These are phyloP conservation scores for Cheilosia variabilis DNA, from an alignment of 2,888 invertebrate species.

Conservation along the genomic window DNA sequence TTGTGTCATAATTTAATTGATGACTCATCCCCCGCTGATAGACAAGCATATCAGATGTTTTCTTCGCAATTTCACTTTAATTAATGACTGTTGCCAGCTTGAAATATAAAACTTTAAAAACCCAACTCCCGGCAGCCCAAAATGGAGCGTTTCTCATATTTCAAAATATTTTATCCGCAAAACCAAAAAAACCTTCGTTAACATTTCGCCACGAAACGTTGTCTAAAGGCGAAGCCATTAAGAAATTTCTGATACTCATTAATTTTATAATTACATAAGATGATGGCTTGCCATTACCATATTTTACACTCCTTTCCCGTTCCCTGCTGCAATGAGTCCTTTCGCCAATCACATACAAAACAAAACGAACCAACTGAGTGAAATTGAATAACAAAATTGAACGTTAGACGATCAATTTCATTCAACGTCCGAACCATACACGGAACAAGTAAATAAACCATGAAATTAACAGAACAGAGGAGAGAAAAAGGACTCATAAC, in stretches of 20 bases:
- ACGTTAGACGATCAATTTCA: constrained; percentile 53
- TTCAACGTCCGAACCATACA: constrained; percentile 25
- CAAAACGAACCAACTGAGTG: constrained; percentile 2
- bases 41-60: background rate
- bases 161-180: background rate
- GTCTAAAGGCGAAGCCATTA: constrained; percentile 34
- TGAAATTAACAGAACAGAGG: constrained; percentile 54
- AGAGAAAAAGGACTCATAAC: background rate
- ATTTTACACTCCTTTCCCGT: no score
- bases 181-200: constrained; percentile 8
- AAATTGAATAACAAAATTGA: constrained; percentile 50
- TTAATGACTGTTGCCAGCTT: background rate
- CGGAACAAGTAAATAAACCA: constrained; percentile 51
- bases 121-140: background rate
- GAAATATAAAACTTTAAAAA: constrained; percentile 1
- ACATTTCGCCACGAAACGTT: constrained; percentile 28
- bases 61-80: background rate
- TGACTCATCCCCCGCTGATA: background rate
- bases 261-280: constrained; percentile 50
- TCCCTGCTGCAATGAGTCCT: no score
- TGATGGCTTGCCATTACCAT: background rate
- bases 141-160: constrained; percentile 5
- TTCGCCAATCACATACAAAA: background rate
- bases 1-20: background rate
- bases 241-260: constrained; percentile 49